Conservation (phyloP, 2,888 invertebrate species). For the Machimus rusticus region DNA sequence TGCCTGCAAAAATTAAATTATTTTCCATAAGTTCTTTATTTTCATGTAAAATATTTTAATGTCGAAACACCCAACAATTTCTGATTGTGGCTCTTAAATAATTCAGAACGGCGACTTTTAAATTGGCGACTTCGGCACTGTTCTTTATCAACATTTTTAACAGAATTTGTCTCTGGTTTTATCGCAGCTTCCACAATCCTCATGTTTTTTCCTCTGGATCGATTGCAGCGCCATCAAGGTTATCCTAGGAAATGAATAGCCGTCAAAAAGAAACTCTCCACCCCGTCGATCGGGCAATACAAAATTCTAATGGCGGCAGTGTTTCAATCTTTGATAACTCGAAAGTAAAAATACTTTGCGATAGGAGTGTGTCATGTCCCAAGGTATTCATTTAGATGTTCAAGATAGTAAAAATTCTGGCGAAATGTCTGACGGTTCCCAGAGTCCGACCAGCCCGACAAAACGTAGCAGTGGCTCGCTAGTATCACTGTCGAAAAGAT, state of each 20-base stretch:
- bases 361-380: background rate
- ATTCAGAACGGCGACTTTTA: background rate
- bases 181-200: background rate
- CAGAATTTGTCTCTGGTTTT: background rate
- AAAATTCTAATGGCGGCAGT: slow-evolving; percentile 14
- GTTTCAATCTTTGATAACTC: slow-evolving; percentile 11
- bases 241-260: background rate
- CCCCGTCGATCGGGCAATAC: background rate
- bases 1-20: too few relatives aligned
- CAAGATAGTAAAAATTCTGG: background rate
- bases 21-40: too few relatives aligned
- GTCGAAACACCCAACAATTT: background rate
- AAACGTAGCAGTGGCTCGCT: slow-evolving; percentile 59
- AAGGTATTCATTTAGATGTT: background rate
- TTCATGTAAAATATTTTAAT: too few relatives aligned
- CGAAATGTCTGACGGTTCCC: background rate
- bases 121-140: too few relatives aligned
- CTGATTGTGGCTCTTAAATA: background rate
- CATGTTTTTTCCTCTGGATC: background rate
- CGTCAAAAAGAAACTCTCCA: background rate
- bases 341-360: background rate
- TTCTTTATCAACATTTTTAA: background rate
- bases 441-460: background rate
- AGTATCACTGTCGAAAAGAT: slow-evolving; percentile 60
- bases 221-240: background rate